These are phyloP conservation scores for Pardalotus punctatus DNA, from an alignment of 2,113 vertebrate genomes.

Conservation along the genomic window DNA sequence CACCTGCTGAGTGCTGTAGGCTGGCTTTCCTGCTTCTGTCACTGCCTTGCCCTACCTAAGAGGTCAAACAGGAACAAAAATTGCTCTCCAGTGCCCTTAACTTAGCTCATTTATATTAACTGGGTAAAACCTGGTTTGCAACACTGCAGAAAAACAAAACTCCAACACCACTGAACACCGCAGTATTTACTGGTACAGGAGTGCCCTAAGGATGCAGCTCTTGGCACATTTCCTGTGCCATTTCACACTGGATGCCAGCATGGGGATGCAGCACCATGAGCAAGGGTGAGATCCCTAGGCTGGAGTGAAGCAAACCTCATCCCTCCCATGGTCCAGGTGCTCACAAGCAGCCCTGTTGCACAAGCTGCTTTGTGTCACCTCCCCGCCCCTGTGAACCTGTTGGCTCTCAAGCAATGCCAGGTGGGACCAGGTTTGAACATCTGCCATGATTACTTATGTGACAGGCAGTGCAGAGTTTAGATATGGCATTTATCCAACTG, in stretches of 20 bases:
- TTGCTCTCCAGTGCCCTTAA: background rate
- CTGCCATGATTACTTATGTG: fast-evolving
- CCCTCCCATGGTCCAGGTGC: background rate
- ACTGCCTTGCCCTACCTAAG: background rate
- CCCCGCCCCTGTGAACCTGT: fast-evolving
- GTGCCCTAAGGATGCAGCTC: background rate
- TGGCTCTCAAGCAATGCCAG: background rate
- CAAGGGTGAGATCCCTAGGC: background rate
- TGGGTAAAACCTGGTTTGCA: background rate
- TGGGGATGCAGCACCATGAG: fast-evolving
- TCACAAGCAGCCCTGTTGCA: background rate
- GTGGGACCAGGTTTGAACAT: background rate
- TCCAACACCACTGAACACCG: background rate
- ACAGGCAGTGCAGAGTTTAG: background rate
- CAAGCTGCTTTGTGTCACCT: background rate
- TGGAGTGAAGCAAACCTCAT: background rate
- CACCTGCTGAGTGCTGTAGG: background rate
- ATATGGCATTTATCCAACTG: background rate
- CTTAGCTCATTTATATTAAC: background rate
- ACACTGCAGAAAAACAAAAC: background rate
- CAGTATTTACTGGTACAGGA: background rate
- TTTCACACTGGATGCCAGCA: background rate
- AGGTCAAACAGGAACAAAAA: background rate
- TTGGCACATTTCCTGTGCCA: fast-evolving
- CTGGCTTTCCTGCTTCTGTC: background rate